These are phyloP conservation scores for Drosophila kanekoi DNA, from an alignment of 2,888 invertebrate genomes.

Conservation along the genomic window DNA sequence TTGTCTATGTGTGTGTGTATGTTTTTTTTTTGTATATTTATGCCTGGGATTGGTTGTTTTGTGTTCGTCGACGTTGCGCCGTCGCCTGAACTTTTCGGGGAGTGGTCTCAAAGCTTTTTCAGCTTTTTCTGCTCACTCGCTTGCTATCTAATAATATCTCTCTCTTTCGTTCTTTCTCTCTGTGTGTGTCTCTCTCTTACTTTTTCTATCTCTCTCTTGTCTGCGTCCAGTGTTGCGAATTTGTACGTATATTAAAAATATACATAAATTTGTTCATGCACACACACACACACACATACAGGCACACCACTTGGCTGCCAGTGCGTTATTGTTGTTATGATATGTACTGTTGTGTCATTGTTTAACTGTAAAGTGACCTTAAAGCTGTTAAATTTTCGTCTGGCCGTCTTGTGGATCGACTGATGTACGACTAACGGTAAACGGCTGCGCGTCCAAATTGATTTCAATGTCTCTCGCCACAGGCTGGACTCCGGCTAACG, in stretches of 20 bases:
- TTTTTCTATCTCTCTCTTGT: slow-evolving; percentile 24
- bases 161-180: slow-evolving; percentile 28
- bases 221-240: slow-evolving; percentile 47
- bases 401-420: slow-evolving; percentile 39
- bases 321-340: slow-evolving; percentile 64
- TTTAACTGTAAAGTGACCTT: slow-evolving; percentile 81
- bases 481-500: slow-evolving; percentile 6
- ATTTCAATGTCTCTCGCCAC: slow-evolving; percentile 43
- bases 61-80: slow-evolving; percentile 69
- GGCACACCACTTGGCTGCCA: slow-evolving; percentile 68
- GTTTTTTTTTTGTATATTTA: slow-evolving; percentile 68
- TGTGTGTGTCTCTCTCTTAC: slow-evolving; percentile 2
- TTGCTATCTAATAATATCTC: slow-evolving; percentile 26
- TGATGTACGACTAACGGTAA: slow-evolving; percentile 13
- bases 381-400: slow-evolving; percentile 70
- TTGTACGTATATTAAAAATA: slow-evolving; percentile 58
- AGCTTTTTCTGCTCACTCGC: slow-evolving; percentile 59
- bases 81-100: slow-evolving; percentile 79
- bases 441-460: slow-evolving; percentile 30
- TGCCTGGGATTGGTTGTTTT: slow-evolving; percentile 79
- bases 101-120: slow-evolving; percentile 82
- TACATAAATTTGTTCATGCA: slow-evolving; percentile 41
- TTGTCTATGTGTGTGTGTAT: slow-evolving; percentile 29
- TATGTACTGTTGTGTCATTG: slow-evolving; percentile 57
- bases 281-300: slow-evolving; percentile 1